Conservation (phyloP, 2,888 invertebrate species). For the Apamea anceps region DNA sequence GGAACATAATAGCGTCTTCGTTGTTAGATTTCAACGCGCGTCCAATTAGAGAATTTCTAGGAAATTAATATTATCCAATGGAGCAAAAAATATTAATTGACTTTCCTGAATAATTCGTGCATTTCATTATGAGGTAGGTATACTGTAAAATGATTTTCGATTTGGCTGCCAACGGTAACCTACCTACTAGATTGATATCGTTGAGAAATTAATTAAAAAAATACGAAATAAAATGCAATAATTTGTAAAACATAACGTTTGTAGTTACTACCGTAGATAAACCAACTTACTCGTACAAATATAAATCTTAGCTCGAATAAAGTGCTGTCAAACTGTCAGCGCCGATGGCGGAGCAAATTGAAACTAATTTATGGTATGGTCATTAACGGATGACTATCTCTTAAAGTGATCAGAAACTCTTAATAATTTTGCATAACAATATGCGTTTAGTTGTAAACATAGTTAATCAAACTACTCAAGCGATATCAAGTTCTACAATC, state of each 20-base stretch:
- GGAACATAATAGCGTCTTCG: slow-evolving; percentile 13
- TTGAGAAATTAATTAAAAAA: background rate
- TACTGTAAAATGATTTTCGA: too few relatives aligned
- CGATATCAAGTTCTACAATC: background rate
- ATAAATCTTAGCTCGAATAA: slow-evolving; percentile 37
- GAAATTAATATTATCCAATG: background rate
- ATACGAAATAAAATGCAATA: background rate
- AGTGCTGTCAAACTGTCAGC: slow-evolving; percentile 8
- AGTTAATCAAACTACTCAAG: background rate
- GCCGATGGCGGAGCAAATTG: slow-evolving; percentile 20
- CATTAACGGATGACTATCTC: slow-evolving; percentile 28
- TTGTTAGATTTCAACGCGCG: slow-evolving; percentile 1
- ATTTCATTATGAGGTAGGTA: background rate
- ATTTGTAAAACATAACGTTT: background rate
- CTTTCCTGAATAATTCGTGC: background rate
- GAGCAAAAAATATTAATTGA: background rate
- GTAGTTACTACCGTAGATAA: slow-evolving; percentile 1
- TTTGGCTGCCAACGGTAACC: background rate
- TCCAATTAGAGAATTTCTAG: slow-evolving; percentile 28
- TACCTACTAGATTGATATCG: background rate
- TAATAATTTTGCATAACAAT: background rate
- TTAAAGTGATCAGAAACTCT: slow-evolving; percentile 12
- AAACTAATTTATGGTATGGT: slow-evolving; percentile 37
- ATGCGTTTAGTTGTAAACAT: background rate
- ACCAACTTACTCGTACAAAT: slow-evolving; percentile 5